Conservation (phyloP, 2,797 vertebrate species). For the Sandelia bainsii region DNA sequence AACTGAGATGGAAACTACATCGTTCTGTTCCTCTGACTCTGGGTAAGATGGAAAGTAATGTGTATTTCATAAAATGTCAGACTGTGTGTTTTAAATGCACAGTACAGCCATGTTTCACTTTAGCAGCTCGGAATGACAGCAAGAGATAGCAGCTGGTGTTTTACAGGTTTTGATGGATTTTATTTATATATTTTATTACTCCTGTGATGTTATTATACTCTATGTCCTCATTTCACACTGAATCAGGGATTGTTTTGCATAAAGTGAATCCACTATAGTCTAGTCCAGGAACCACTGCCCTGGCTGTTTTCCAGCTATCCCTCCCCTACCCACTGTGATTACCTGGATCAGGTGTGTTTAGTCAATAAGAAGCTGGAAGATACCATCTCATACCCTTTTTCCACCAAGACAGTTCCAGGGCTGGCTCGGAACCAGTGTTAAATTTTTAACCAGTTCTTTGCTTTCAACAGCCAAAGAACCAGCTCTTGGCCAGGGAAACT, state of each 20-base stretch:
- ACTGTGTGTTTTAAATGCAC: constrained; percentile 43
- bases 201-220: constrained; percentile 18
- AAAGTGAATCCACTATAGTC: not conserved
- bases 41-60: constrained; percentile 49
- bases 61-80: constrained; percentile 55
- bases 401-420: too few species aligned
- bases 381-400: too few species aligned
- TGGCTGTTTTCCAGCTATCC: too few species aligned
- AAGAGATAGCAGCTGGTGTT: constrained; percentile 51
- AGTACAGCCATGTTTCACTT: constrained; percentile 30
- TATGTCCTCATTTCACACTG: constrained; percentile 5
- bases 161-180: constrained; percentile 41
- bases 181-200: constrained; percentile 44
- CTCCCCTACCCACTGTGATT: too few species aligned
- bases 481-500: too few species aligned
- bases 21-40: constrained; percentile 45
- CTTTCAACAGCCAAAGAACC: too few species aligned
- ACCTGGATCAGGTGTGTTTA: too few species aligned
- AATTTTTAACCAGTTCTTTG: too few species aligned
- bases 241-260: not conserved
- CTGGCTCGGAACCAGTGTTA: too few species aligned
- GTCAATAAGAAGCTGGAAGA: too few species aligned
- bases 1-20: constrained; percentile 45
- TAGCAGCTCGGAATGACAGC: constrained; percentile 35
- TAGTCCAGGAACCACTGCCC: too few species aligned